These are phyloP conservation scores for Charaxes varanes DNA, from an alignment of 1,140 invertebrate genomes.

Conservation along the genomic window DNA sequence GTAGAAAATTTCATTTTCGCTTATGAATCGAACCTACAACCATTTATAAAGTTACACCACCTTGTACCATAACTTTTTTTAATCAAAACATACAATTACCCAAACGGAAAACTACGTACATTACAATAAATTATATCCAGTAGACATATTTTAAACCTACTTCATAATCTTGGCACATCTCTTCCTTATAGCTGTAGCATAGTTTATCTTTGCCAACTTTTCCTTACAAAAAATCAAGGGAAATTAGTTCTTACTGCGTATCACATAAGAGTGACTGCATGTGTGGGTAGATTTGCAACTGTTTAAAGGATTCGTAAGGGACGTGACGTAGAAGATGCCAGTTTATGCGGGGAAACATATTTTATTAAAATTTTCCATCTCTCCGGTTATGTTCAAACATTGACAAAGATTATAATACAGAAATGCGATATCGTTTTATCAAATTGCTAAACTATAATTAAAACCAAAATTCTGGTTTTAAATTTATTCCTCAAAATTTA, in stretches of 20 bases:
- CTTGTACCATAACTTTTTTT: too few species aligned
- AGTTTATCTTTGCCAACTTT: slow-evolving; percentile 24
- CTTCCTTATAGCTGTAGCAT: slow-evolving; percentile 37
- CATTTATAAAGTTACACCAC: too few species aligned
- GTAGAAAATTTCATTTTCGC: too few species aligned
- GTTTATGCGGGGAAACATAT: slow-evolving; percentile 54
- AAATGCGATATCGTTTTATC: slow-evolving; percentile 8
- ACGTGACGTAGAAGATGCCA: slow-evolving; percentile 40
- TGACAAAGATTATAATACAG: slow-evolving; percentile 27
- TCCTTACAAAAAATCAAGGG: neutral
- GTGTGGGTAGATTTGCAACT: slow-evolving; percentile 11
- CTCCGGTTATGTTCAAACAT: slow-evolving; percentile 33
- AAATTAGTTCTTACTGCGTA: slow-evolving; percentile 17
- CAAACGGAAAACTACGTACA: slow-evolving; percentile 2
- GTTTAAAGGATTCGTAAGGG: slow-evolving; percentile 37
- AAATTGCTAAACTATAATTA: neutral
- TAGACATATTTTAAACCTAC: slow-evolving; percentile 14
- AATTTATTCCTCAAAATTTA: too few species aligned
- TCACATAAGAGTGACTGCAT: slow-evolving; percentile 7
- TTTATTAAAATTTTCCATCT: slow-evolving; percentile 63
- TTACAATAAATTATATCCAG: slow-evolving; percentile 12
- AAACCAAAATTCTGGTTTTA: too few species aligned
- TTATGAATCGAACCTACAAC: too few species aligned
- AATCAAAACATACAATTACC: slow-evolving; percentile 6
- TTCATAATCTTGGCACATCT: slow-evolving; percentile 46